Conservation (phyloP, 1,140 invertebrate genomes). For the Ceratina japonica region DNA sequence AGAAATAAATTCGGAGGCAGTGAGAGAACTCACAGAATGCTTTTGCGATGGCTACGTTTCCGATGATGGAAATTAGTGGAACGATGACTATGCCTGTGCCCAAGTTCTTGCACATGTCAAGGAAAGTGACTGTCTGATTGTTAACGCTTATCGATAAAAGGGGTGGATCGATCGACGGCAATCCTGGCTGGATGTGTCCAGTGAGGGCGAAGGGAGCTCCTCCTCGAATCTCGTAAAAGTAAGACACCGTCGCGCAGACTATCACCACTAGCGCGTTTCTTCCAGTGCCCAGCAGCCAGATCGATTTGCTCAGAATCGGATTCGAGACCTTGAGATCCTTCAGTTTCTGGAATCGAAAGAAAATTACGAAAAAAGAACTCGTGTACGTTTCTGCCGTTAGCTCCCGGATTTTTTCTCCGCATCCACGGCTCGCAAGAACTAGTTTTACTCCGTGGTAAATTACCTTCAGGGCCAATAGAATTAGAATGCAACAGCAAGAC, state of each 20-base stretch:
- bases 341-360: constrained; percentile 51
- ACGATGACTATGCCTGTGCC: constrained; percentile 84
- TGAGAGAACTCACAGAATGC: constrained; percentile 82
- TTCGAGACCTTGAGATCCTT: constrained; percentile 79
- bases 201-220: constrained; percentile 77
- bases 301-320: constrained; percentile 77
- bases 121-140: constrained; percentile 79
- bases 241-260: constrained; percentile 82
- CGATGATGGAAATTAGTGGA: constrained; percentile 85
- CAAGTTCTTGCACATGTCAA: constrained; percentile 81
- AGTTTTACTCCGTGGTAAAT: constrained; percentile 27
- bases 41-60: constrained; percentile 89
- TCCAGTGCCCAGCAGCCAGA: constrained; percentile 85
- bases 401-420: not conserved
- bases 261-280: constrained; percentile 90
- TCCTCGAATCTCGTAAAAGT: constrained; percentile 71
- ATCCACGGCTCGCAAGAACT: constrained; percentile 3
- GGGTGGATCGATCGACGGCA: constrained; percentile 80
- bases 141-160: constrained; percentile 77
- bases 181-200: constrained; percentile 81
- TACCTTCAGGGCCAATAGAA: constrained; percentile 84
- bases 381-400: not conserved
- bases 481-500: constrained; percentile 82
- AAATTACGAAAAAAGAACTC: not conserved
- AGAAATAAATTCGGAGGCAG: not conserved